Percentiles rank a stretch among this genome's conserved stretches.
These are phyloP conservation scores for Austrolebias charrua DNA, from an alignment of 2,797 vertebrate genomes.

Conservation along the genomic window DNA sequence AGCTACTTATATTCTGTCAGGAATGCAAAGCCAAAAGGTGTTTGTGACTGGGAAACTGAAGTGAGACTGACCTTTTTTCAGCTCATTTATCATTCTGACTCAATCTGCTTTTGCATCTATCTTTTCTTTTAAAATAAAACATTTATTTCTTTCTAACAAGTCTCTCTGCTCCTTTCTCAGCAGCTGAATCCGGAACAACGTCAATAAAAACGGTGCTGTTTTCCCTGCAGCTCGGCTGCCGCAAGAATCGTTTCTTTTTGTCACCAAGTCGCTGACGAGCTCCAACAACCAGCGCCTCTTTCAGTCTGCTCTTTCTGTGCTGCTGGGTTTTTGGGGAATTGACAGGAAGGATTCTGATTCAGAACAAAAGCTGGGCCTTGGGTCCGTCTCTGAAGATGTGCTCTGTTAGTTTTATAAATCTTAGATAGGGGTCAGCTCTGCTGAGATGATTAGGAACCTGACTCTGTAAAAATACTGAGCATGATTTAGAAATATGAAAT, in stretches of 20 bases:
- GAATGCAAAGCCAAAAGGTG: constrained; percentile 4
- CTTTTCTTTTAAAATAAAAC: constrained; percentile 3
- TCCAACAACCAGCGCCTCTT: neutral
- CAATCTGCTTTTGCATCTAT: constrained; percentile 26
- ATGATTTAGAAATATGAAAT: constrained; percentile 1
- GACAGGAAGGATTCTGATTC: constrained; percentile 9
- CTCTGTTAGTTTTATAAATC: constrained; percentile 31
- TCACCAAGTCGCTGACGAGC: constrained; percentile 25
- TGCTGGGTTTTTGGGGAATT: neutral
- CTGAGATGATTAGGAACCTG: constrained; percentile 31
- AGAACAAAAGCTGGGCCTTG: constrained; percentile 17
- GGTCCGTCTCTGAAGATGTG: constrained; percentile 14
- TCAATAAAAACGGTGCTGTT: constrained; percentile 33
- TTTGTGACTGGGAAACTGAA: constrained; percentile 3
- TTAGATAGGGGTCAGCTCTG: constrained; percentile 25
- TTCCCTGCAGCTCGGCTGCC: constrained; percentile 26
- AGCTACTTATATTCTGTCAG: neutral
- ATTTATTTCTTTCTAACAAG: constrained; percentile 30
- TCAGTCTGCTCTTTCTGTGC: constrained; percentile 6
- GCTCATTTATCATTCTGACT: constrained; percentile 37
- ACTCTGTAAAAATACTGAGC: constrained; percentile 14
- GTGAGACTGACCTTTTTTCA: constrained; percentile 19
- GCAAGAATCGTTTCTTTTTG: constrained; percentile 27
- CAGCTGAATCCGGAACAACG: constrained; percentile 22
- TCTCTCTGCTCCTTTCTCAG: constrained; percentile 5